phyloP scores from a whole-genome alignment of 1,140 invertebrate species.

The Tetragnatha versicolor region DNA sequence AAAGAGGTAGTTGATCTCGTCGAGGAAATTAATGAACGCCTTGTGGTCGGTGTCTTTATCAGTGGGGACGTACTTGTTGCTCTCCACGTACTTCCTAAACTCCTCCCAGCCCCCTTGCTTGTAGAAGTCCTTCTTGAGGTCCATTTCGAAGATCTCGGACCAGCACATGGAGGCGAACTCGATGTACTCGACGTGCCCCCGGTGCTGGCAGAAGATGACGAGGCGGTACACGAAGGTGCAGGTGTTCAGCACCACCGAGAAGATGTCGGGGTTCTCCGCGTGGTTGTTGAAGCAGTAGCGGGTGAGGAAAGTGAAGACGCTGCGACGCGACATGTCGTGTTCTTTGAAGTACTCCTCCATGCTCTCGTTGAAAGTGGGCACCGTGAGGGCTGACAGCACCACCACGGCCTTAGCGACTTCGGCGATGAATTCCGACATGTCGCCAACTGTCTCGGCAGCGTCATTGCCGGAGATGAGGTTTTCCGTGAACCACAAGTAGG shows the following conservation, averaged over 20 bases:
- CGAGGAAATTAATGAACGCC: background rate
- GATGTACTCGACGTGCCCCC: background rate
- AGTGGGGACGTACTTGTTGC: background rate
- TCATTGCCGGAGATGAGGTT: background rate
- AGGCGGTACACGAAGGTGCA: constrained; percentile 22
- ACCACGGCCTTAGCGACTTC: constrained; percentile 31
- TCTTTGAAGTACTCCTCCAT: constrained; percentile 8
- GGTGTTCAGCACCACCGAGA: constrained; percentile 15
- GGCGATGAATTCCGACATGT: constrained; percentile 10
- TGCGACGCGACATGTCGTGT: constrained; percentile 16
- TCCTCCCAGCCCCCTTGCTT: constrained; percentile 14
- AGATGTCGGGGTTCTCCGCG: constrained; percentile 4
- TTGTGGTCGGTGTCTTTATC: constrained; percentile 12
- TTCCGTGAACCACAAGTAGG: constrained; percentile 28
- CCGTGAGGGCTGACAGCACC: constrained; percentile 1
- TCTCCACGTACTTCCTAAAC: background rate
- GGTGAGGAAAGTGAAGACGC: constrained; percentile 16
- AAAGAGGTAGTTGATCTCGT: constrained; percentile 29
- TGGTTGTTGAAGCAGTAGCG: constrained; percentile 18
- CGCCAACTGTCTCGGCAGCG: constrained; percentile 9
- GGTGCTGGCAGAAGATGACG: constrained; percentile 8
- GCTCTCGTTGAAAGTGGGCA: constrained; percentile 3
- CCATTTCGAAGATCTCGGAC: background rate
- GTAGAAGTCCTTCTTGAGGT: constrained; percentile 21
- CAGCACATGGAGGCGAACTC: constrained; percentile 31